phyloP scores from a whole-genome alignment of 2,888 invertebrate genomes.

The Loripinus fragilis region DNA sequence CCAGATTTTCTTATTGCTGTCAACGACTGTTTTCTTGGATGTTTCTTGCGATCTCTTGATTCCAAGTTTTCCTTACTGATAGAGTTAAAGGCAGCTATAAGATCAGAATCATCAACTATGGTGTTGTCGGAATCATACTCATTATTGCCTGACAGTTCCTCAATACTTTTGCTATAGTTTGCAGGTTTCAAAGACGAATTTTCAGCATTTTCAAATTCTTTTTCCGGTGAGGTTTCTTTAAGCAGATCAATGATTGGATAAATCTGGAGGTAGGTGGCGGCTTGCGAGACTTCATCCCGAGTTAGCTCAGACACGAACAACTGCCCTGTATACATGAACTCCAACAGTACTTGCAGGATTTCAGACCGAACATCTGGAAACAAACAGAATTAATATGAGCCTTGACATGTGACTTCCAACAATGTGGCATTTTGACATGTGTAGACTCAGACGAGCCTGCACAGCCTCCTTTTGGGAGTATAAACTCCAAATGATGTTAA shows the following conservation, averaged over 20 bases:
- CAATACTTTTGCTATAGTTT: too few relatives aligned
- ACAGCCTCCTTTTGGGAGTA: too few relatives aligned
- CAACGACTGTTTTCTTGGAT: neutral
- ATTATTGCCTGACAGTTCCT: neutral
- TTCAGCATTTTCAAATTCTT: neutral
- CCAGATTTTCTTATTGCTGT: neutral
- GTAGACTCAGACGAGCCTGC: too few relatives aligned
- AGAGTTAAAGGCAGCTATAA: neutral
- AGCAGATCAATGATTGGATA: conserved; percentile 1
- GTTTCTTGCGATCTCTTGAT: neutral
- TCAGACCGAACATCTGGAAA: conserved; percentile 13
- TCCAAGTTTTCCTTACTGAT: neutral
- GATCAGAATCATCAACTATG: neutral
- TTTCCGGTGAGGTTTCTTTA: neutral
- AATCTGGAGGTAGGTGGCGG: conserved; percentile 47
- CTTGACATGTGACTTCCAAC: too few relatives aligned
- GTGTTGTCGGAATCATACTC: conserved; percentile 6
- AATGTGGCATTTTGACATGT: too few relatives aligned
- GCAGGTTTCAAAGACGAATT: neutral
- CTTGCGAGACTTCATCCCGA: conserved; percentile 25
- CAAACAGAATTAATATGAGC: neutral
- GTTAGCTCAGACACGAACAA: conserved; percentile 38
- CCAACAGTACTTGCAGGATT: conserved; percentile 45
- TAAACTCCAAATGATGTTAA: too few relatives aligned
- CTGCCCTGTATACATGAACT: conserved; percentile 63